A percentile compares a stretch with the other conserved stretches of the same genome.
Conservation (phyloP, 2,797 vertebrate genomes). For the Leuciscus waleckii region DNA sequence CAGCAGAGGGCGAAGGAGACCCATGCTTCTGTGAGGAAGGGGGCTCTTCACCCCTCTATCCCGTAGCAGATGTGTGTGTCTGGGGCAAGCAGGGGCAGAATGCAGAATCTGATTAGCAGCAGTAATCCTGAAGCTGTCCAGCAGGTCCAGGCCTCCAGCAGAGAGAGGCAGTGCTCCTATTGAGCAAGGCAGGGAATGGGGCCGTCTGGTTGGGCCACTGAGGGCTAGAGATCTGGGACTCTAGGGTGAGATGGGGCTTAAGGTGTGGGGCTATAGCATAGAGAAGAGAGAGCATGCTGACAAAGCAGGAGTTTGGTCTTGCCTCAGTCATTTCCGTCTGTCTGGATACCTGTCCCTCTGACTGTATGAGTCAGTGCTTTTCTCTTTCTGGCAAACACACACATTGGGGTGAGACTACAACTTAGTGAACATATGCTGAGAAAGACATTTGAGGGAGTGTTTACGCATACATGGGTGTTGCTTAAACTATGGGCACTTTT, state of each 20-base stretch:
- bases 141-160: slow-evolving; percentile 81
- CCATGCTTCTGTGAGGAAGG: slow-evolving; percentile 65
- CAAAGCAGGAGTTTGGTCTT: slow-evolving; percentile 58
- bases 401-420: slow-evolving; percentile 5
- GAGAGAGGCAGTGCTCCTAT: slow-evolving; percentile 81
- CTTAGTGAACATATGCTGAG: slow-evolving; percentile 24
- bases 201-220: slow-evolving; percentile 66
- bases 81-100: slow-evolving; percentile 75
- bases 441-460: slow-evolving; percentile 9
- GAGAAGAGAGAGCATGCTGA: slow-evolving; percentile 38
- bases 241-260: slow-evolving; percentile 51
- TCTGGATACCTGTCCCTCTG: slow-evolving; percentile 31
- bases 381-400: slow-evolving; percentile 28
- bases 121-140: slow-evolving; percentile 89
- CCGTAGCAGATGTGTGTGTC: slow-evolving; percentile 77
- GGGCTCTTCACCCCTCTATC: slow-evolving; percentile 63
- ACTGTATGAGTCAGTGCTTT: slow-evolving; percentile 42
- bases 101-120: slow-evolving; percentile 88
- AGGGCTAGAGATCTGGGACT: slow-evolving; percentile 73
- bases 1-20: slow-evolving; percentile 92
- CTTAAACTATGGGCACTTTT: background rate
- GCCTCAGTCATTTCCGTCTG: slow-evolving; percentile 38
- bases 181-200: slow-evolving; percentile 66
- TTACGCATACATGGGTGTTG: slow-evolving; percentile 17
- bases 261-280: slow-evolving; percentile 10